Evolutionary conservation across 2,113 vertebrate genomes (phyloP), one percentile per base, ranked within the genome.

Genomic region (Lonchura striata): DNA sequence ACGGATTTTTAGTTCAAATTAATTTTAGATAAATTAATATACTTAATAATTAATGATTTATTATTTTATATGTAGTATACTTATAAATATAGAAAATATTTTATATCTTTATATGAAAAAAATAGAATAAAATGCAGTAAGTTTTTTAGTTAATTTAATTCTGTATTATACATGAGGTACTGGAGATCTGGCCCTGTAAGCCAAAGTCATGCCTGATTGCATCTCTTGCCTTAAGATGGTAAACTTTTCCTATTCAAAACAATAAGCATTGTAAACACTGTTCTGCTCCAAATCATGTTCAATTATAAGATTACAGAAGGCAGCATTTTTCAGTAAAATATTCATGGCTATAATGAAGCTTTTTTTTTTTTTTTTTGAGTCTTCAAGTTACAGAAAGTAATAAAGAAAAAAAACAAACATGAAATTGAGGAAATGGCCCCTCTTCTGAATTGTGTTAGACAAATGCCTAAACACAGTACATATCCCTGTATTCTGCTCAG

Each of bases 361-460:
- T 18, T 33, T 6, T 13, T 24, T 33, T 35, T 35, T 65, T 6
- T 70, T 61, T 5, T 52, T 65, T 64, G 46, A 63, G 39, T 59
- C 17, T 50, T 33, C 31, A 53, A 61, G 37, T 52, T 57, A 30
- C 16, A 50, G 37, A 49, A 94, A 78, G 24, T 13, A 81, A 47
- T 46, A 33, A 80, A 17, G 8, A 23, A 69, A 47, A 88, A 49
- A 71, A 0, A 0, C 0, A 0, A 4, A 21, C 12, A 18, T 35
- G 19, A 49, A 65, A 91, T 7, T 19, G 16, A 53, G 35, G 52
- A 65, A 64, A 42, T 57, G 5, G 13, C 50, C 6, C 23, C 10
- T 82, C 4, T 6, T 47, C 33, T 88, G 72, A 69, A 42, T 11
- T 2, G 0, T 20, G 39, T 52, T 65, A 82, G 76, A 77, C 22